Evolutionary conservation across 2,113 vertebrate species (phyloP).

Genomic region (Heterocephalus glaber): DNA sequence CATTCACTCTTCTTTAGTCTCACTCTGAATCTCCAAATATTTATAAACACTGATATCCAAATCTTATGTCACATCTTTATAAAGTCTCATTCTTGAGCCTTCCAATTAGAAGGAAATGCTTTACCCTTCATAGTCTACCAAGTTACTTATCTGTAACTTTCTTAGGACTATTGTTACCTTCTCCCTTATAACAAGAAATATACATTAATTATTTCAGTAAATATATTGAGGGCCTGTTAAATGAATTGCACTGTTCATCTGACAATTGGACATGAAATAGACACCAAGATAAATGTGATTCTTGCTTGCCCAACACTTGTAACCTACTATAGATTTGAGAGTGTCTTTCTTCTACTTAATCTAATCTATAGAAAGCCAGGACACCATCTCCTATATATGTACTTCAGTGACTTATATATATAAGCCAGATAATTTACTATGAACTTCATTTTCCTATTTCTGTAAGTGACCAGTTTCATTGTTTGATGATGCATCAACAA

Average conservation of each 20-base stretch:
- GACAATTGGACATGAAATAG: neutral
- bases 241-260: neutral
- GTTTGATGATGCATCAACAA: slow-evolving; percentile 60
- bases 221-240: neutral
- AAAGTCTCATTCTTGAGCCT: neutral
- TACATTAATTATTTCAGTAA: neutral
- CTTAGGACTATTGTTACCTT: neutral
- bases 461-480: slow-evolving; percentile 59
- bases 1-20: neutral
- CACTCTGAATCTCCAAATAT: neutral
- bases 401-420: neutral
- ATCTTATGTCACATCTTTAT: neutral
- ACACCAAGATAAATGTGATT: neutral
- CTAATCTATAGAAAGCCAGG: neutral
- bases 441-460: neutral
- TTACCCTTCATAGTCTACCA: neutral
- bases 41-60: neutral
- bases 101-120: neutral
- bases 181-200: neutral
- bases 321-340: neutral
- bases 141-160: neutral
- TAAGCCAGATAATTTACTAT: neutral
- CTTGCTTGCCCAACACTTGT: neutral
- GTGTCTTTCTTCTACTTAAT: neutral
- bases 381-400: neutral